Base-by-base conservation (phyloP, 1,140 invertebrate genomes). In the Leptonema lineaticorne region DNA sequence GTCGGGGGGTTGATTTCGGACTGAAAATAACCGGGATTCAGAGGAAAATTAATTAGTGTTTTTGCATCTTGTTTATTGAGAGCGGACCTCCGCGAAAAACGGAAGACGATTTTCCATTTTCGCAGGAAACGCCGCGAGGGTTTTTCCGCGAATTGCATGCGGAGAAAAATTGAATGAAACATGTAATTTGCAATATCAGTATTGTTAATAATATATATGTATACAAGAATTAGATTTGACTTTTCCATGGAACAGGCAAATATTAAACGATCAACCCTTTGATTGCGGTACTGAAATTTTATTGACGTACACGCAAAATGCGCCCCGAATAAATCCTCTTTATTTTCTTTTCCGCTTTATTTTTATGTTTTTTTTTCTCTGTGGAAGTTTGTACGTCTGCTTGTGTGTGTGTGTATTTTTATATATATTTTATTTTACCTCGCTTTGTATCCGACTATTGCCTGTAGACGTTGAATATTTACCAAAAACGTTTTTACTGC, bases 1-100 rank as follows among this genome's bases (percentile, higher is more conserved):
- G 4, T 26, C 18, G 50, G 9, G 24, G 16, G 16, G 37, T 45
- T 45, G 11, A n/a, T 11, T 6, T 33, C 37, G 37, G 4, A 45
- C 11, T 4, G 37, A 16, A 33, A 33, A 33, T n/a, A n/a, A n/a
- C n/a, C n/a, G n/a, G n/a, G n/a, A 33, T 5, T 33, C 5, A 16
- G 37, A n/a, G 37, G 50, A 53, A 53, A 53, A 53, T 53, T 53
- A 53, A 53, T 53, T 53, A 53, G 50, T 53, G 50, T 53, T 53
- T 53, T 53, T 24, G 50, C 50, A 24, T 53, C 50, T 53, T 53
- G 50, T 53, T 53, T 53, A 53, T 53, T 53, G 50, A 53, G 50
- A 53, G 50, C 20, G 37, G 16, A 24, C 22, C 18, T 24, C n/a
- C 22, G 24, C 24, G 50, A 53, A 8, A 26, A n/a, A n/a, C n/a